Base-by-base conservation (phyloP, 1,140 invertebrate genomes). In the Drosophila lacteicornis region DNA sequence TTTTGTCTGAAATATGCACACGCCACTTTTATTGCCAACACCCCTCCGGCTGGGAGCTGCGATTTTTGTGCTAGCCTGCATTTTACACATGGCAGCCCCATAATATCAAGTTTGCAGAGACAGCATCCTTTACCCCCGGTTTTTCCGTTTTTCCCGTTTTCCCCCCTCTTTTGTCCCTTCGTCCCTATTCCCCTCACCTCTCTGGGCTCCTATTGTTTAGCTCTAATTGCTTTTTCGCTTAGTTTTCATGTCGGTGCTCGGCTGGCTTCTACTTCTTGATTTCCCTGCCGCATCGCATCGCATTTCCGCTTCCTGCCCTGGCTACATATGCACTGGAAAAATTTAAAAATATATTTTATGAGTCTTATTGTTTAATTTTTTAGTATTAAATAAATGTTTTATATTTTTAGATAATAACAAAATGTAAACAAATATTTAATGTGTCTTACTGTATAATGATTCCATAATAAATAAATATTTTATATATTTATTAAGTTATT, bases 201-300 rank as follows among this genome's bases (percentile, higher is more conserved):
- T 12, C 27, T 36, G 12, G 33, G 33, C 67, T 47, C 45, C 61
- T 66, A 83, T 83, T 83, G 80, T 80, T 86, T 80, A 87, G 77
- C 77, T 83, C 67, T 76, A 87, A 83, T 88, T 87, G 82, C 60
- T 83, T 83, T 83, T 88, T 83, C 71, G 84, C 83, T 86, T 83
- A 87, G 80, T 86, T 80, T 82, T 79, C 76, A 79, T 82, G 83
- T 79, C 69, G 68, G 57, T 77, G 65, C 51, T 78, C 58, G 67
- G 55, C 56, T 57, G 45, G 74, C 53, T 81, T 43, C 66, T 82
- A 76, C 49, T 76, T 80, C 67, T 84, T 82, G 69, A 66, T 85
- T 82, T 79, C 47, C 46, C 75, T 70, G 75, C 70, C 83, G 83
- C 82, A 79, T 76, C 61, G 76, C 80, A 83, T 84, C 67, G 67